These are phyloP conservation scores for Thaleichthys pacificus DNA, from an alignment of 2,797 vertebrate species.

Conservation along the genomic window DNA sequence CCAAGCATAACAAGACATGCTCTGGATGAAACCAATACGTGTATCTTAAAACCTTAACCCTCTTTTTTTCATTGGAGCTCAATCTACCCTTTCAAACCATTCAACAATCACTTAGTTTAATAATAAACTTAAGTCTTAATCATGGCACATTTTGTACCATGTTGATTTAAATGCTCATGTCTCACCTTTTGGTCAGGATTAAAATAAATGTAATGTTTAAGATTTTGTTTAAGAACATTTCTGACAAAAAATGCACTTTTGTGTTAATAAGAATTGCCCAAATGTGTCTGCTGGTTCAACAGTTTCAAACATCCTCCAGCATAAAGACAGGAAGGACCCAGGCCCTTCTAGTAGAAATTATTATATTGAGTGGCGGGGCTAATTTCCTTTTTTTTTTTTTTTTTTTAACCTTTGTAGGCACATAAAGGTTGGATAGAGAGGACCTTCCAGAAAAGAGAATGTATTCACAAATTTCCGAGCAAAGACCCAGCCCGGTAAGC, in stretches of 20 bases:
- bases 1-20: slow-evolving; percentile 34
- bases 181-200: slow-evolving; percentile 59
- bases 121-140: not conserved
- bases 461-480: slow-evolving; percentile 84
- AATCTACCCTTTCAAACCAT: slow-evolving; percentile 5
- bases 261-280: slow-evolving; percentile 24
- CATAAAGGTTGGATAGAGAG: slow-evolving; percentile 95
- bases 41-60: not conserved
- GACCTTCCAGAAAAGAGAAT: slow-evolving; percentile 93
- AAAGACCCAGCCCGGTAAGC: slow-evolving; percentile 89
- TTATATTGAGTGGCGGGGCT: not conserved
- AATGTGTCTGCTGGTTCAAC: not conserved
- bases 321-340: not conserved
- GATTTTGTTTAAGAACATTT: too few species aligned
- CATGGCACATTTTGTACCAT: too few species aligned
- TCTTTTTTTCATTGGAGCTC: not conserved
- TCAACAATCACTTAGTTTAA: not conserved
- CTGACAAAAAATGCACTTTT: slow-evolving; percentile 35
- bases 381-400: slow-evolving; percentile 19
- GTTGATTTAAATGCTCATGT: not conserved
- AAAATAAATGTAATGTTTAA: too few species aligned
- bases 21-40: slow-evolving; percentile 7
- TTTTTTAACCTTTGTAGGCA: slow-evolving; percentile 69
- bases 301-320: slow-evolving; percentile 9
- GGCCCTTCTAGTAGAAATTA: not conserved